Evolutionary conservation across 2,113 vertebrate genomes (phyloP), one percentile per base, ranked within the genome.

Genomic region (Oenanthe oenanthe): DNA sequence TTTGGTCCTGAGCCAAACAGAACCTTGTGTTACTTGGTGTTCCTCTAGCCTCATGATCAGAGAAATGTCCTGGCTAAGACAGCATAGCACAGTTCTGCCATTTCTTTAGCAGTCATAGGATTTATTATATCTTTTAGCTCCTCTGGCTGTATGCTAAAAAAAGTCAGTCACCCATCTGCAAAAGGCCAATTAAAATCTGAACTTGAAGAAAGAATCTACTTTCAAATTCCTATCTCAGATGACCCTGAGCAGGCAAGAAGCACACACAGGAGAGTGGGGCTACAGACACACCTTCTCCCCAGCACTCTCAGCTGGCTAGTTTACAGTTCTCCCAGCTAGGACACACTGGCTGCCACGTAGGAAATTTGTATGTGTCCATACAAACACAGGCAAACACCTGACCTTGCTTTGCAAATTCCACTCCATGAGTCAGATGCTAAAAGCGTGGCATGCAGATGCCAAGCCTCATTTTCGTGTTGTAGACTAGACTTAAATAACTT

Each of bases 391-490:
- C 89, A 81, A 91, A 86, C 72, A 93, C 82, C 90, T 95, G 85
- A 96, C 72, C 85, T 88, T 50, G 60, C 56, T 93, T 66, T 73
- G 75, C 63, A 94, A 85, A 92, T 94, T 88, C 90, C 85, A 66
- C n/a, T 90, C 50, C 45, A 31, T 94, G 96, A 96, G 91, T 97
- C 95, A 97, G 85, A 92, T 38, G 38, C 92, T 94, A 96, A 89
- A 92, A 94, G 32, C 0, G 7, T 54, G 38, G 50, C 78, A 61
- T 19, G 19, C 53, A 57, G 85, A 92, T 45, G 54, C 82, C 92
- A 88, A 92, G 71, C 58, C 71, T 89, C 60, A 61, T 24, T 71
- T 76, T 83, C 20, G 0, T 15, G 14, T 36, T 58, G 54, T 65
- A 79, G 54, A 42, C 22, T 32, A 50, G 40, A 88, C 72, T 50